phyloP scores from a whole-genome alignment of 2,113 vertebrate species.

The Erythrolamprus reginae region DNA sequence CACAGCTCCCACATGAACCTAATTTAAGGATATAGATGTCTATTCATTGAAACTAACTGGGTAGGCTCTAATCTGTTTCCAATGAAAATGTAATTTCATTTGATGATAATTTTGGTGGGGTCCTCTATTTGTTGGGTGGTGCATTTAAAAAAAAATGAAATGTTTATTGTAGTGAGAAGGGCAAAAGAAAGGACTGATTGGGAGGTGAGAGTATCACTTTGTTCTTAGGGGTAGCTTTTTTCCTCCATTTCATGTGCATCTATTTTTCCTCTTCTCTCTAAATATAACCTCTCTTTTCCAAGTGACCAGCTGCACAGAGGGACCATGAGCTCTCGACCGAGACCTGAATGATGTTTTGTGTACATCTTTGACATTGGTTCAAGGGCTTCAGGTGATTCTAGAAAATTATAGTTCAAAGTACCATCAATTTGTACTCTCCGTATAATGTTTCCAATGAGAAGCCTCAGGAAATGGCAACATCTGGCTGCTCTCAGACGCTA shows the following conservation, averaged over 20 bases:
- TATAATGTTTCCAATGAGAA: background rate
- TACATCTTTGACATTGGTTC: background rate
- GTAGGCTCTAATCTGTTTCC: background rate
- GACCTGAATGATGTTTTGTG: background rate
- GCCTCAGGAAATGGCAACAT: background rate
- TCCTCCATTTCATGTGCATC: background rate
- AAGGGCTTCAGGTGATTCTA: background rate
- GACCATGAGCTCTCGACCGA: background rate
- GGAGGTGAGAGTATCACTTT: background rate
- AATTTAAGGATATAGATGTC: background rate
- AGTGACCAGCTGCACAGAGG: background rate
- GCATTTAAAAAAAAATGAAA: background rate
- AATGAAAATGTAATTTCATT: background rate
- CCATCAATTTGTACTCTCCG: background rate
- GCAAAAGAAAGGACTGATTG: background rate
- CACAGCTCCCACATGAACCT: background rate
- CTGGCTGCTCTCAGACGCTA: background rate
- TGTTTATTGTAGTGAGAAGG: background rate
- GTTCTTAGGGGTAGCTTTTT: background rate
- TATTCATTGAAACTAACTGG: background rate
- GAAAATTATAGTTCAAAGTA: background rate
- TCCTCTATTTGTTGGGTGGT: background rate
- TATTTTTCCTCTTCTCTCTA: background rate
- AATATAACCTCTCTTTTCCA: background rate
- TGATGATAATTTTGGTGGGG: background rate